Percentiles rank a stretch among this genome's conserved stretches.
phyloP scores from a whole-genome alignment of 1,140 invertebrate species.

The Drosophila lacteicornis region DNA sequence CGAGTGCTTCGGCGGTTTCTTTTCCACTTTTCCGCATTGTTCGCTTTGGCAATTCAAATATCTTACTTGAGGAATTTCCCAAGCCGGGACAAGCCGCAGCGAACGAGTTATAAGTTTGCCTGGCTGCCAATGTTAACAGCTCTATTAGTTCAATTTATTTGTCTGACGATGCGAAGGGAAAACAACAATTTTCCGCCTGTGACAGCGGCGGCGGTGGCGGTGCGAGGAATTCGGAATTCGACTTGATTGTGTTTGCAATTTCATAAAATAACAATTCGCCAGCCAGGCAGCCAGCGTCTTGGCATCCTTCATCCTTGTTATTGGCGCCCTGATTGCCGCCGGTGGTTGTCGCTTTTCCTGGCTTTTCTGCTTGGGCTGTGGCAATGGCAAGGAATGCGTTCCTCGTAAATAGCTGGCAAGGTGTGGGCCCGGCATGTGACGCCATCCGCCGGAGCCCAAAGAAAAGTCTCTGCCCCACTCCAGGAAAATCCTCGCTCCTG shows the following conservation, averaged over 20 bases:
- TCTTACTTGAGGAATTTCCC: constrained; percentile 67
- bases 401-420: constrained; percentile 76
- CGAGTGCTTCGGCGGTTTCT: constrained; percentile 68
- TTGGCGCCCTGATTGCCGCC: constrained; percentile 70
- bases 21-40: constrained; percentile 66
- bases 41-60: constrained; percentile 72
- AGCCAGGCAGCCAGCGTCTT: constrained; percentile 19
- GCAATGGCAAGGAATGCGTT: constrained; percentile 75
- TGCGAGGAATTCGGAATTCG: constrained; percentile 56
- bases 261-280: constrained; percentile 81
- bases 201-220: constrained; percentile 58
- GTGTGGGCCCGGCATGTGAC: constrained; percentile 61
- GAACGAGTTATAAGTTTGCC: constrained; percentile 64
- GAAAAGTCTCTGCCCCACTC: constrained; percentile 1
- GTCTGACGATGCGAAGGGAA: constrained; percentile 49
- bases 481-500: neutral
- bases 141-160: constrained; percentile 83
- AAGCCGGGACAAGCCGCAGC: neutral
- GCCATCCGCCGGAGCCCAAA: neutral
- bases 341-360: constrained; percentile 67
- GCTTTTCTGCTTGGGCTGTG: constrained; percentile 13
- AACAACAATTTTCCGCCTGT: constrained; percentile 50
- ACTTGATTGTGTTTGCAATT: constrained; percentile 82
- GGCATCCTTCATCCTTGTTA: constrained; percentile 63
- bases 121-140: constrained; percentile 75